Percentiles rank a stretch among this genome's conserved stretches.
Conservation (phyloP, 2,113 vertebrate species). For the Leucoraja erinaceus region DNA sequence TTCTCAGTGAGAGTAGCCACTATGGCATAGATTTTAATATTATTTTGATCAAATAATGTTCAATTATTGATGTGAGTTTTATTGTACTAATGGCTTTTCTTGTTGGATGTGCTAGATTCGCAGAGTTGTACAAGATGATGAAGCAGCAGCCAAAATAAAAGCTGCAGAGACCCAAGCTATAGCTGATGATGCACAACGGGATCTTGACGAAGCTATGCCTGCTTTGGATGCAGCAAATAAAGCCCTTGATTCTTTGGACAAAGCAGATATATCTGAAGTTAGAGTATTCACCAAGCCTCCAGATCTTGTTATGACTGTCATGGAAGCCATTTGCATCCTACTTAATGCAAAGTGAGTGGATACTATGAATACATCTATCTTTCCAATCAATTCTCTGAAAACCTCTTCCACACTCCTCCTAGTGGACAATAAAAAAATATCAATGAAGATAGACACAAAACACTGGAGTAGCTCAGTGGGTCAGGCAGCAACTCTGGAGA, state of each 20-base stretch:
- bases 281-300: constrained; percentile 75
- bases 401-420: neutral
- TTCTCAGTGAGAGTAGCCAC: neutral
- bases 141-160: constrained; percentile 67
- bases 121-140: constrained; percentile 65
- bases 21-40: neutral
- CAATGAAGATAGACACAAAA: too few species aligned
- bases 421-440: neutral
- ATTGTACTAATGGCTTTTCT: neutral
- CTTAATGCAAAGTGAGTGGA: constrained; percentile 66
- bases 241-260: constrained; percentile 72
- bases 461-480: too few species aligned
- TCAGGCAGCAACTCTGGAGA: too few species aligned
- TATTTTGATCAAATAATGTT: neutral
- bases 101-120: constrained; percentile 54
- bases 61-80: neutral
- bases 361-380: neutral
- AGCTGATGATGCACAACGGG: constrained; percentile 68
- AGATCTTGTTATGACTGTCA: constrained; percentile 72
- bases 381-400: neutral
- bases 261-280: constrained; percentile 77
- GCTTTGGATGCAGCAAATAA: constrained; percentile 67
- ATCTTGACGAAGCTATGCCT: constrained; percentile 71
- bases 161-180: constrained; percentile 74
- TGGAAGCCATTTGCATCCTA: constrained; percentile 75